A percentile compares a stretch with the other conserved stretches of the same genome.
Conservation (phyloP, 2,113 vertebrate genomes). For the Nothobranchius kuhntae region DNA sequence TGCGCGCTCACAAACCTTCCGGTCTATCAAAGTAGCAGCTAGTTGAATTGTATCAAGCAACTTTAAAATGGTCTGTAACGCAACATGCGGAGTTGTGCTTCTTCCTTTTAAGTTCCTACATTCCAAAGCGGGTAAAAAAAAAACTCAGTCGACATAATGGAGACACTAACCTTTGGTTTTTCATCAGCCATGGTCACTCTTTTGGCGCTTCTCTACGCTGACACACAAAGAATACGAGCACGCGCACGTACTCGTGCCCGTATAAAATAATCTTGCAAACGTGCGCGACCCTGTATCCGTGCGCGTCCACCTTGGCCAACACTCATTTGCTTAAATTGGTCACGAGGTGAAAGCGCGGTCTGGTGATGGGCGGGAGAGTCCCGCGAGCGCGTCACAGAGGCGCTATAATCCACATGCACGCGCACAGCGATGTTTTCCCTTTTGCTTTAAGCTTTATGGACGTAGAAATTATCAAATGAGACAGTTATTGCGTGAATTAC, state of each 20-base stretch:
- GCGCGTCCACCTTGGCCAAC: constrained; percentile 60
- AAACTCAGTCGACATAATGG: background rate
- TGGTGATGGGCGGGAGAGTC: constrained; percentile 57
- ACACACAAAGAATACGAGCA: constrained; percentile 85
- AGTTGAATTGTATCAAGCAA: constrained; percentile 59
- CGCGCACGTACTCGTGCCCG: constrained; percentile 81
- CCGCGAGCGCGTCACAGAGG: constrained; percentile 63
- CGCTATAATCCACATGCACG: constrained; percentile 64
- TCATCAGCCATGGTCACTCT: constrained; percentile 94
- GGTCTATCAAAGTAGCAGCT: constrained; percentile 74
- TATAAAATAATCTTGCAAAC: constrained; percentile 49
- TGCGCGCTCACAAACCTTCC: constrained; percentile 83
- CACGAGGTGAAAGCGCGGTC: constrained; percentile 58
- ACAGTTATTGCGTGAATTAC: no score
- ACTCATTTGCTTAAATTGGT: constrained; percentile 54
- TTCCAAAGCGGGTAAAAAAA: background rate
- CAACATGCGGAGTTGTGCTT: background rate
- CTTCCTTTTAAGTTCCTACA: background rate
- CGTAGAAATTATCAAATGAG: background rate
- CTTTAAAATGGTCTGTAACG: constrained; percentile 29
- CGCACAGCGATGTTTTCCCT: constrained; percentile 61
- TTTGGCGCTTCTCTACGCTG: constrained; percentile 82
- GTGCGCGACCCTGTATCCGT: constrained; percentile 75
- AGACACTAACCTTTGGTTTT: constrained; percentile 92
- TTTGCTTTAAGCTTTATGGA: constrained; percentile 11